Evolutionary conservation across 1,140 invertebrate species (phyloP).

Genomic region (Bombus consobrinus): DNA sequence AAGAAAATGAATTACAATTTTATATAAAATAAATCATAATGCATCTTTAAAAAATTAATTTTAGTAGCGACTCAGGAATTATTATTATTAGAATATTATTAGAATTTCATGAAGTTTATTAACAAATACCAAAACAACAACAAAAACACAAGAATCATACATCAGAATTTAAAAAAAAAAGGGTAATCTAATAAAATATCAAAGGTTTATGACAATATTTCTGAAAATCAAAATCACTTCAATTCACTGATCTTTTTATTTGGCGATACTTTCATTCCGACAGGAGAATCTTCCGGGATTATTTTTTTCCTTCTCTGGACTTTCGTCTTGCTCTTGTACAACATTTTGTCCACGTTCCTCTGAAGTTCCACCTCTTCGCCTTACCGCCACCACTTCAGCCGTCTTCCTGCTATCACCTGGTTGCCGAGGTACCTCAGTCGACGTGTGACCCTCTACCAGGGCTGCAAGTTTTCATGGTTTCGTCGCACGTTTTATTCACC

Average conservation of each 20-base stretch:
- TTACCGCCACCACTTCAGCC: conserved; percentile 21
- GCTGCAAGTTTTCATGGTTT: conserved; percentile 29
- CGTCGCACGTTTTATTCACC: conserved; percentile 1
- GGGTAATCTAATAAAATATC: background rate
- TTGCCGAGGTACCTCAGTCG: conserved; percentile 60
- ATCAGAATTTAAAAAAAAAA: background rate
- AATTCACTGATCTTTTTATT: conserved; percentile 4
- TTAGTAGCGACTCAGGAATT: background rate
- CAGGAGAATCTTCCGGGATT: conserved; percentile 20
- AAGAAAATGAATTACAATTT: background rate
- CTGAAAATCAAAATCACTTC: background rate
- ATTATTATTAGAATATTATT: background rate
- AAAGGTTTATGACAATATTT: background rate
- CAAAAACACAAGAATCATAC: background rate
- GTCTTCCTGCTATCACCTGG: conserved; percentile 57
- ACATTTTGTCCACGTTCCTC: background rate
- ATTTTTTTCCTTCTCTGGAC: background rate
- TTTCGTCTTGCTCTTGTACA: background rate
- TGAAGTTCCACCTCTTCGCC: conserved; percentile 41
- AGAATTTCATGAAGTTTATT: background rate
- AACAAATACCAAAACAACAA: background rate
- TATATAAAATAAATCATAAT: background rate
- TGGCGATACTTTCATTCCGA: conserved; percentile 32
- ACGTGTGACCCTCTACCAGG: conserved; percentile 56
- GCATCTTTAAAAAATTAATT: background rate